Percentiles rank a stretch among this genome's conserved stretches.
phyloP scores from a whole-genome alignment of 2,888 invertebrate genomes.

The Lacanobia oleracea region DNA sequence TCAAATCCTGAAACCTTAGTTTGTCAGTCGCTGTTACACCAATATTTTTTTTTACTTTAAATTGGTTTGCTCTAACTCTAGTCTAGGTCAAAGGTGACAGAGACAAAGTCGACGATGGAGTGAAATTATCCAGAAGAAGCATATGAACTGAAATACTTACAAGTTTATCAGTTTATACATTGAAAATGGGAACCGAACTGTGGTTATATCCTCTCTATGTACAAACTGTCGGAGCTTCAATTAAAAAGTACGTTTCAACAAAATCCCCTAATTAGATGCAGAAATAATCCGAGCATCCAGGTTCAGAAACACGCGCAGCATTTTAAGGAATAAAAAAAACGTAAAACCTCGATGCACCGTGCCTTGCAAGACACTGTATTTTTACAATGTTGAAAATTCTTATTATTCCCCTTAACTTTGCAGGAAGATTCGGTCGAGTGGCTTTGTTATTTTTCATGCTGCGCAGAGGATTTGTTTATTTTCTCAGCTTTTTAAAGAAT shows the following conservation, averaged over 20 bases:
- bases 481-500: slow-evolving; percentile 68
- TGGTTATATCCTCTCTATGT: background rate
- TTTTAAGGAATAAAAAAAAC: slow-evolving; percentile 17
- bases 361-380: slow-evolving; percentile 62
- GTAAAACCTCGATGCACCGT: slow-evolving; percentile 52
- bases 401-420: slow-evolving; percentile 70
- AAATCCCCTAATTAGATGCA: background rate
- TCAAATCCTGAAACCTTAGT: no score
- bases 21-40: no score
- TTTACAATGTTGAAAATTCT: slow-evolving; percentile 68
- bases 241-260: background rate
- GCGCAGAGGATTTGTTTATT: slow-evolving; percentile 67
- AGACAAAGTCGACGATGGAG: no score
- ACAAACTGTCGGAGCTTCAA: background rate
- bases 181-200: background rate
- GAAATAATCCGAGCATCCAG: background rate
- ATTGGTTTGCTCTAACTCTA: no score
- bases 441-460: slow-evolving; percentile 70
- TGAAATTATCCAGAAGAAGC: no score
- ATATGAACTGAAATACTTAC: no score
- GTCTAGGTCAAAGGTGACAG: no score
- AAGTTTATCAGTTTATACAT: no score
- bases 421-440: slow-evolving; percentile 62
- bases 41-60: no score
- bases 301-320: slow-evolving; percentile 17